A percentile compares a stretch with the other conserved stretches of the same genome.
Conservation (phyloP, 2,113 vertebrate species). For the Sinocyclocheilus anophthalmus region DNA sequence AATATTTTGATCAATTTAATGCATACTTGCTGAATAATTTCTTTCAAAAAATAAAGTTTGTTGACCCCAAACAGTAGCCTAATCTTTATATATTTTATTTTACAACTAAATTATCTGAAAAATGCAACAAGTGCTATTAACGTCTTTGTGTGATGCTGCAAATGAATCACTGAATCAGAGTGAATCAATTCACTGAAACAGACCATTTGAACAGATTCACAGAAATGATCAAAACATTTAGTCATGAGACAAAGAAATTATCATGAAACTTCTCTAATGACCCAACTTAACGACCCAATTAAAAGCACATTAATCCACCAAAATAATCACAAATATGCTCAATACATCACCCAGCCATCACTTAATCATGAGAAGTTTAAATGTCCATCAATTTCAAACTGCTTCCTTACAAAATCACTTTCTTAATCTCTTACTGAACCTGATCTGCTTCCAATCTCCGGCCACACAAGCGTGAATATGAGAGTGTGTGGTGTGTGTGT, state of each 20-base stretch:
- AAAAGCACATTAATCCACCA: neutral
- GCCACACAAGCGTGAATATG: too few species aligned
- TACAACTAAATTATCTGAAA: neutral
- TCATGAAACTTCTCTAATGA: neutral
- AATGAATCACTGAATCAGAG: neutral
- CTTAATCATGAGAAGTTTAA: neutral
- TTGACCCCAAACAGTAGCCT: neutral
- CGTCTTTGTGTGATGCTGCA: neutral
- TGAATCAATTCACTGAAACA: neutral
- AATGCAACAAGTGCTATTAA: neutral
- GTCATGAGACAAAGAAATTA: neutral
- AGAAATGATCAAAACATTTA: neutral
- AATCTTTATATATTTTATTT: neutral
- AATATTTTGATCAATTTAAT: neutral
- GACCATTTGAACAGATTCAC: neutral
- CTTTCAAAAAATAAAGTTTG: neutral
- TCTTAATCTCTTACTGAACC: slow-evolving; percentile 12
- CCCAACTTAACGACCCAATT: neutral
- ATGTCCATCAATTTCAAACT: neutral
- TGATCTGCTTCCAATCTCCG: slow-evolving; percentile 9
- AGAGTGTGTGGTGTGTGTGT: neutral
- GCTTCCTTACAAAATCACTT: neutral
- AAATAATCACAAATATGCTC: neutral
- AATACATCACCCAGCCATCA: neutral
- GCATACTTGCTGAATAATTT: neutral